Conservation (phyloP, 2,113 vertebrate genomes). For the Pteropus alecto region DNA sequence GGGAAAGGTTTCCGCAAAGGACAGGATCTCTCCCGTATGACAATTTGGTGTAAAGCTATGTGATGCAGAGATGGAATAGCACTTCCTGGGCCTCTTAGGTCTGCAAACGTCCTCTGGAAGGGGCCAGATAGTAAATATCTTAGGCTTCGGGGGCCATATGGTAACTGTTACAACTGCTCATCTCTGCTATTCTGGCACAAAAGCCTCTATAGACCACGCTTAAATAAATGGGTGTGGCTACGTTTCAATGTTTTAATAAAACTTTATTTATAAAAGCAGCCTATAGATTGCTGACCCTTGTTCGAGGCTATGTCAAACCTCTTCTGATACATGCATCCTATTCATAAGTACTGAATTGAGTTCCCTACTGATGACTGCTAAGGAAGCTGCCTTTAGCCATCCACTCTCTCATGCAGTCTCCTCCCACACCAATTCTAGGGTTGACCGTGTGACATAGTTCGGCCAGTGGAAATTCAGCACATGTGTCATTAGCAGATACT, state of each 20-base stretch:
- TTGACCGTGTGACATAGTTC: background rate
- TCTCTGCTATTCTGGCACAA: background rate
- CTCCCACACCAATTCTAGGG: background rate
- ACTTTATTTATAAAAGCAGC: background rate
- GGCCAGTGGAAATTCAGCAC: background rate
- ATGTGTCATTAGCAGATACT: background rate
- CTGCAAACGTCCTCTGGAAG: background rate
- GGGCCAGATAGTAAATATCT: too few species aligned
- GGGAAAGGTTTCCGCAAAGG: background rate
- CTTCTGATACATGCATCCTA: background rate
- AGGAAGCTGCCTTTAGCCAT: background rate
- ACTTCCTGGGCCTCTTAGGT: too few species aligned
- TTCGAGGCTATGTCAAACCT: background rate
- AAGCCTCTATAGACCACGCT: background rate
- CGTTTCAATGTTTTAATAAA: background rate
- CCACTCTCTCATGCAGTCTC: accelerated
- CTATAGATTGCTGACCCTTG: background rate
- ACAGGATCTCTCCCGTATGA: too few species aligned
- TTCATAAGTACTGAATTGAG: too few species aligned
- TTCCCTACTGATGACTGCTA: accelerated
- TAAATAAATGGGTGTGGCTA: background rate
- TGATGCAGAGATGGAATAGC: background rate
- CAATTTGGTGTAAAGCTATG: background rate
- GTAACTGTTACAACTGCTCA: too few species aligned
- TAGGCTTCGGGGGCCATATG: background rate